Evolutionary conservation across 2,888 invertebrate species (phyloP).

Genomic region (Drosophila affinis): DNA sequence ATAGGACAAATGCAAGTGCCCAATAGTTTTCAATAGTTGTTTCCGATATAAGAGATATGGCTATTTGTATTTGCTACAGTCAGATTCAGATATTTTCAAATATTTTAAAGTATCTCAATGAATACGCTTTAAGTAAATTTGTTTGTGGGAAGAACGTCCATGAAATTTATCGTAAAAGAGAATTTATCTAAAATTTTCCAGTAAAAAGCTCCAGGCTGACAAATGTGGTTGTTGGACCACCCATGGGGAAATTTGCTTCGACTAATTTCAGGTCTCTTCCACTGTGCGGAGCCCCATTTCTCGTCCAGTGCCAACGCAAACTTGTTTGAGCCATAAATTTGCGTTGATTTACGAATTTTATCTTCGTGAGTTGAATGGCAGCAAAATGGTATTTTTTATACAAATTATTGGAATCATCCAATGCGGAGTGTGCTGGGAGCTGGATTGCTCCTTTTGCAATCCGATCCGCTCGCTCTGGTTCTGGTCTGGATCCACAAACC

Average conservation of each 20-base stretch:
- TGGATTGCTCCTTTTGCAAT: slow-evolving; percentile 46
- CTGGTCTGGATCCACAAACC: background rate
- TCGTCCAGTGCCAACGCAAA: slow-evolving; percentile 38
- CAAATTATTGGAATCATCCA: slow-evolving; percentile 42
- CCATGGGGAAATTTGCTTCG: slow-evolving; percentile 37
- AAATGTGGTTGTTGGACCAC: slow-evolving; percentile 31
- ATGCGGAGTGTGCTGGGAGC: slow-evolving; percentile 19
- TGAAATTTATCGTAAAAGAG: background rate
- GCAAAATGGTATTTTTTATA: slow-evolving; percentile 41
- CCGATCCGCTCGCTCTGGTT: slow-evolving; percentile 14
- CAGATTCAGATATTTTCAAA: background rate
- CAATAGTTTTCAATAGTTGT: background rate
- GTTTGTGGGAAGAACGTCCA: too few relatives aligned
- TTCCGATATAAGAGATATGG: background rate
- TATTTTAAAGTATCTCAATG: background rate
- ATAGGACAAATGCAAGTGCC: too few relatives aligned
- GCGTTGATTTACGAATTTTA: slow-evolving; percentile 47
- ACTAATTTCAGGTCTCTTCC: slow-evolving; percentile 31
- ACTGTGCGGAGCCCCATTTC: slow-evolving; percentile 38
- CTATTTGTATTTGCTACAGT: background rate
- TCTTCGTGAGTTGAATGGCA: slow-evolving; percentile 55
- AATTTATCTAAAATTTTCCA: slow-evolving; percentile 9
- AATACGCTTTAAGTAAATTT: background rate
- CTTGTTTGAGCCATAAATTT: slow-evolving; percentile 57
- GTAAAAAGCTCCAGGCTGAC: slow-evolving; percentile 1